Percentiles rank a stretch among this genome's conserved stretches.
Conservation (phyloP, 2,888 invertebrate genomes). For the Plebejus melissa region DNA sequence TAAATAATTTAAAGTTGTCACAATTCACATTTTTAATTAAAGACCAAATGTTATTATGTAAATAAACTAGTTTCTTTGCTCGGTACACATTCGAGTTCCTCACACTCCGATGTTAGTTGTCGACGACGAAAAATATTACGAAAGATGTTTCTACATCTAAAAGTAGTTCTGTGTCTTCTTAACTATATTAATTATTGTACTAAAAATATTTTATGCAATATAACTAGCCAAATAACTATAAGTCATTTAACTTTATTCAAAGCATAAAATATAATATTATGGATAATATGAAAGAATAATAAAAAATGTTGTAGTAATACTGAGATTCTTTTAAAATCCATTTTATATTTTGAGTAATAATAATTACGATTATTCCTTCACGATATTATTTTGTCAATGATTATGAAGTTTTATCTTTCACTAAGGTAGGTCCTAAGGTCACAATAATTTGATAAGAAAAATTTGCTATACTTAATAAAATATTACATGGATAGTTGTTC, state of each 20-base stretch:
- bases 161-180: neutral
- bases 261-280: too few species aligned
- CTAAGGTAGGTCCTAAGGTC: conserved; percentile 6
- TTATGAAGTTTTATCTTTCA: neutral
- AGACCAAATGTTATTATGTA: neutral
- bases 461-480: neutral
- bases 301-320: too few species aligned
- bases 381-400: neutral
- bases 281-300: too few species aligned
- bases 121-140: neutral
- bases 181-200: neutral
- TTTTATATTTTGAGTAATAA: neutral
- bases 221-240: too few species aligned
- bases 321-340: neutral
- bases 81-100: neutral
- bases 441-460: neutral
- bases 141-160: neutral
- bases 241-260: too few species aligned
- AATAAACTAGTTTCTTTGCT: conserved; percentile 13
- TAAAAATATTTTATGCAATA: neutral
- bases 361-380: neutral
- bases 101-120: neutral
- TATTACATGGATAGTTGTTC: neutral
- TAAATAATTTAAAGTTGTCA: neutral
- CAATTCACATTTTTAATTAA: neutral